Percentiles rank a stretch among this genome's conserved stretches.
These are phyloP conservation scores for Xerus rutilus DNA, from an alignment of 2,797 vertebrate genomes.

Conservation along the genomic window DNA sequence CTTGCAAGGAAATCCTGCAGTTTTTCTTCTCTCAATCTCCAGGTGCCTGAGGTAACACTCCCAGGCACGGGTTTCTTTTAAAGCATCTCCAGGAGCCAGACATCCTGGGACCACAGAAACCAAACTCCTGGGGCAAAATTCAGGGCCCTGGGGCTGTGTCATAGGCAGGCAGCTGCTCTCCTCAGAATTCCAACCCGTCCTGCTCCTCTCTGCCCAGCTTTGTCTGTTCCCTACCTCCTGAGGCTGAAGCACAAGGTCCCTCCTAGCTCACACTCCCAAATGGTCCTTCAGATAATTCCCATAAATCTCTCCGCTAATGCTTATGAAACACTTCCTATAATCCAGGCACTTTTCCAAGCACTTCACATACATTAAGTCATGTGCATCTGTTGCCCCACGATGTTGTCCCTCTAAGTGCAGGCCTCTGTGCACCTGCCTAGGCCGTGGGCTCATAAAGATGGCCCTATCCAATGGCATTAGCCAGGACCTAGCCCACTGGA, in stretches of 20 bases:
- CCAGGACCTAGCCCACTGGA: background rate
- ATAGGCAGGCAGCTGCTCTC: fast-evolving
- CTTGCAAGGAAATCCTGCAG: background rate
- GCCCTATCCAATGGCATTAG: fast-evolving
- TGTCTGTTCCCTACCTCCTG: background rate
- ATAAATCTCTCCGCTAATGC: background rate
- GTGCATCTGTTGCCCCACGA: background rate
- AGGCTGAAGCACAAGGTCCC: background rate
- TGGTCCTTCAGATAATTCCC: background rate
- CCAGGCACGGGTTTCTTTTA: background rate
- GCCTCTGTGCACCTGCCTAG: background rate
- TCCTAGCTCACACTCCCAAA: background rate
- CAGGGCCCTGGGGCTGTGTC: background rate
- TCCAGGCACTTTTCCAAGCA: background rate
- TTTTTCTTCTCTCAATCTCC: background rate
- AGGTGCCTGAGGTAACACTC: background rate
- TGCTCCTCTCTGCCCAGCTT: background rate
- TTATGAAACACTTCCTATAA: background rate
- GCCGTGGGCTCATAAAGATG: background rate
- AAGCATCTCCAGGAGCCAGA: background rate
- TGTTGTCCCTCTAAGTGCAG: background rate
- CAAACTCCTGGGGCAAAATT: background rate
- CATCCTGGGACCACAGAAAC: background rate
- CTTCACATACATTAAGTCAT: background rate
- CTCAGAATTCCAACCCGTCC: background rate